Evolutionary conservation across 1,140 invertebrate species (phyloP), one percentile per base, ranked within the genome.

Genomic region (Pseudomyrmex concolor): DNA sequence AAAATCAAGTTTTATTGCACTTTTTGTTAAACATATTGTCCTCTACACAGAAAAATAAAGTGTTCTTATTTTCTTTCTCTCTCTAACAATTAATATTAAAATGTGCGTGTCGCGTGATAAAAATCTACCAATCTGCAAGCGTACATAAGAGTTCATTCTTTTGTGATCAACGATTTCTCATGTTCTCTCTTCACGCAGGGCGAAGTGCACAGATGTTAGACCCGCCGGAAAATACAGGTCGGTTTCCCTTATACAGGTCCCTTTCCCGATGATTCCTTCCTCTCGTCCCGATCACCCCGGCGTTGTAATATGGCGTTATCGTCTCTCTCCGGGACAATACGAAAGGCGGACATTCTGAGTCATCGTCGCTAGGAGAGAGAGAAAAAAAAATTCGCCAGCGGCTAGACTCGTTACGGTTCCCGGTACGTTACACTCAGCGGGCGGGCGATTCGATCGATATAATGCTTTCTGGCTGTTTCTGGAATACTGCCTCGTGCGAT

Each of bases 391-490:
- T 67, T 50, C 34, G 71, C 54, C 70, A 17, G 25, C 72, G 63
- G 64, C 34, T 48, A 17, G 25, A 50, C 85, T 86, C 84, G 84
- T 86, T 86, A 82, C 77, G 70, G 74, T 71, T 73, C 68, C 84
- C 68, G 57, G 72, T 74, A 22, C 57, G 51, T 67, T 50, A 85
- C 54, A 83, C 86, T 66, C 74, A 67, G 50, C 72, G 45, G 57
- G 71, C 82, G 48, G 73, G 78, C 62, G 60, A 72, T 83, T 5
- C 85, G 84, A 86, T 87, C 86, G 86, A 86, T 83, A 86, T 83
- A 63, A 67, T 54, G 25, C 48, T 54, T 68, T 57, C 59, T 34
- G 57, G 9, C 17, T 9, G 43, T 34, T 63, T 64, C 54, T 84
- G 57, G 43, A 77, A 66, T 77, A 48, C 63, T 63, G 55, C 43